Percentiles rank a stretch among this genome's conserved stretches.
These are phyloP conservation scores for Actinopyga echinites DNA, from an alignment of 53 echinoderm and acorn worm species.

Conservation along the genomic window DNA sequence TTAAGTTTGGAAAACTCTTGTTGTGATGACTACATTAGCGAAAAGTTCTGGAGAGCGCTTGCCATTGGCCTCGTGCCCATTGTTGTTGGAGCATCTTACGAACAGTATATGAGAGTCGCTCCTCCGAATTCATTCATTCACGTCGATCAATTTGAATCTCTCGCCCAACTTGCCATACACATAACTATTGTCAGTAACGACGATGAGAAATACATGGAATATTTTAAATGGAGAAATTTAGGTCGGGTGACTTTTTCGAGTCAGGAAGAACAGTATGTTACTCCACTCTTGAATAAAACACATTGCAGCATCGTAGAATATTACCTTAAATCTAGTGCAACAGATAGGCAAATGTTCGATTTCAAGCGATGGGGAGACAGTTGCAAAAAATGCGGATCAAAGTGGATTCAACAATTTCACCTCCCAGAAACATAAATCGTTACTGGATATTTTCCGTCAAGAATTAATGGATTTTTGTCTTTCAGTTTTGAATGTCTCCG, in stretches of 20 bases:
- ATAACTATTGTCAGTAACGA: neutral
- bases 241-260: neutral
- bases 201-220: slow-evolving; percentile 14
- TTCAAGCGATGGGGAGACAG: slow-evolving; percentile 4
- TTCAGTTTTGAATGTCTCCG: too few species aligned
- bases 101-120: neutral
- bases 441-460: too few species aligned
- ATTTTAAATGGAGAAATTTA: slow-evolving; percentile 20
- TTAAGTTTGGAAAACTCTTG: slow-evolving; percentile 29
- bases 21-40: slow-evolving; percentile 28
- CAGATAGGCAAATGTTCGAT: neutral
- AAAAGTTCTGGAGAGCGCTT: slow-evolving; percentile 24
- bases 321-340: neutral
- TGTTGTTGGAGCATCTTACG: slow-evolving; percentile 15
- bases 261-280: slow-evolving; percentile 21
- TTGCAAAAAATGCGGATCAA: neutral
- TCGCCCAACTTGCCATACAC: neutral
- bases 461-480: too few species aligned
- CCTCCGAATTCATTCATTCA: slow-evolving; percentile 29
- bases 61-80: slow-evolving; percentile 10
- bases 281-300: slow-evolving; percentile 8
- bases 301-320: slow-evolving; percentile 1
- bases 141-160: slow-evolving; percentile 18
- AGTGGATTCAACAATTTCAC: neutral
- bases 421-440: too few species aligned